Percentiles rank a stretch among this genome's conserved stretches.
Conservation (phyloP, 2,888 invertebrate genomes). For the Rhingia campestris region DNA sequence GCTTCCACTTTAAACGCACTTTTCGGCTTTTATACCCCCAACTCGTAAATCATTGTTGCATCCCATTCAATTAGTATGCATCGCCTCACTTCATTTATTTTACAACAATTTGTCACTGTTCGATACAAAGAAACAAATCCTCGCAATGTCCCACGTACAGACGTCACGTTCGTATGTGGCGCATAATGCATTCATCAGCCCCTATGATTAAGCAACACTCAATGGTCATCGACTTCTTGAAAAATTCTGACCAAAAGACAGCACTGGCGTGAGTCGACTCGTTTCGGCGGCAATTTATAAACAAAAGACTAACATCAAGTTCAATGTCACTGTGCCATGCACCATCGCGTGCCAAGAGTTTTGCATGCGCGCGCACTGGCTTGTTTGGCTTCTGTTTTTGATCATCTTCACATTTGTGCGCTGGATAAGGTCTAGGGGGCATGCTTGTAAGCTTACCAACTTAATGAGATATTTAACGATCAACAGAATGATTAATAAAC, state of each 20-base stretch:
- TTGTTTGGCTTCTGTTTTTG: constrained; percentile 12
- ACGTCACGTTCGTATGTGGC: constrained; percentile 42
- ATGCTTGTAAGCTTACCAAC: constrained; percentile 1
- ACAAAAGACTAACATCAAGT: constrained; percentile 41
- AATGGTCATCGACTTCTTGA: constrained; percentile 35
- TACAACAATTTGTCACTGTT: constrained; percentile 60
- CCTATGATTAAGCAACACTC: constrained; percentile 36
- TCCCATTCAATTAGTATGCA: constrained; percentile 56
- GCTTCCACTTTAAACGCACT: constrained; percentile 49
- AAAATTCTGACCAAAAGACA: constrained; percentile 26
- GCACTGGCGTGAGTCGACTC: not conserved
- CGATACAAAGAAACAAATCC: constrained; percentile 22
- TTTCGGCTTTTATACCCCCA: constrained; percentile 65
- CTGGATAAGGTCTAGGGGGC: constrained; percentile 9
- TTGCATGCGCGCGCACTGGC: constrained; percentile 23
- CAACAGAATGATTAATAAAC: constrained; percentile 20
- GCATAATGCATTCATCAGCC: constrained; percentile 36
- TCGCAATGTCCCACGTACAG: constrained; percentile 47
- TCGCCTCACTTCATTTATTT: constrained; percentile 24
- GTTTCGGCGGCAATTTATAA: constrained; percentile 3
- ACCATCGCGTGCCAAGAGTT: constrained; percentile 44
- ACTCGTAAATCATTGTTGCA: constrained; percentile 34
- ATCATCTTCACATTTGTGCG: constrained; percentile 12
- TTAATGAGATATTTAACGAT: constrained; percentile 27
- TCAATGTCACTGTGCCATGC: constrained; percentile 44